Conservation (phyloP, 2,797 vertebrate genomes). For the Harpagifer antarcticus region DNA sequence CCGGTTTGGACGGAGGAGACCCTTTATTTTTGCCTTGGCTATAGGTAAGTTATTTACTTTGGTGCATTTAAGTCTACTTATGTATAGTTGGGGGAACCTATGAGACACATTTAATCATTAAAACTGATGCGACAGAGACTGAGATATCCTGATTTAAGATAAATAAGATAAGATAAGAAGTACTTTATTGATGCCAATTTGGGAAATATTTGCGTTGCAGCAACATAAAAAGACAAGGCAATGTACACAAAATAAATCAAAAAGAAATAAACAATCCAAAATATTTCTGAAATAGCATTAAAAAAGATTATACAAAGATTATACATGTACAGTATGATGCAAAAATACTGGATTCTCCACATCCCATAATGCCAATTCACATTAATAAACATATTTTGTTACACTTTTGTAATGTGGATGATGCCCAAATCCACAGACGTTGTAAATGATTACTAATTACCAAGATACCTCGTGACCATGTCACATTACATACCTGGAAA, state of each 20-base stretch:
- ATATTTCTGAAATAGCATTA: too few species aligned
- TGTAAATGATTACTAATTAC: not conserved
- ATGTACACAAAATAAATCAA: too few species aligned
- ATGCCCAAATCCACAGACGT: not conserved
- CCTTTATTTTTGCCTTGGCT: conserved; percentile 96
- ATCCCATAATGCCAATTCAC: not conserved
- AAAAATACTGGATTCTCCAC: not conserved
- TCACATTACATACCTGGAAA: too few species aligned
- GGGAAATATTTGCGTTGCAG: too few species aligned
- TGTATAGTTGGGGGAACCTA: not conserved
- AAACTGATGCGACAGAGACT: not conserved
- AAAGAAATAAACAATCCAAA: too few species aligned
- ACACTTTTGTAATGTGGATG: not conserved
- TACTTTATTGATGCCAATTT: too few species aligned
- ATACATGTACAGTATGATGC: not conserved
- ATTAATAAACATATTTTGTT: not conserved
- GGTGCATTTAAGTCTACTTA: not conserved
- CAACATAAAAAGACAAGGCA: too few species aligned
- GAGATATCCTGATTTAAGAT: not conserved
- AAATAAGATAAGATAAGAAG: too few species aligned
- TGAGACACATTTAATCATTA: not conserved
- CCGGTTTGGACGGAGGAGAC: conserved; percentile 94
- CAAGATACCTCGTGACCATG: too few species aligned
- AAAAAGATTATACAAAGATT: too few species aligned
- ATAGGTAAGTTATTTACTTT: conserved; percentile 86